phyloP scores from a whole-genome alignment of 2,888 invertebrate species.

The Lycaena phlaeas region DNA sequence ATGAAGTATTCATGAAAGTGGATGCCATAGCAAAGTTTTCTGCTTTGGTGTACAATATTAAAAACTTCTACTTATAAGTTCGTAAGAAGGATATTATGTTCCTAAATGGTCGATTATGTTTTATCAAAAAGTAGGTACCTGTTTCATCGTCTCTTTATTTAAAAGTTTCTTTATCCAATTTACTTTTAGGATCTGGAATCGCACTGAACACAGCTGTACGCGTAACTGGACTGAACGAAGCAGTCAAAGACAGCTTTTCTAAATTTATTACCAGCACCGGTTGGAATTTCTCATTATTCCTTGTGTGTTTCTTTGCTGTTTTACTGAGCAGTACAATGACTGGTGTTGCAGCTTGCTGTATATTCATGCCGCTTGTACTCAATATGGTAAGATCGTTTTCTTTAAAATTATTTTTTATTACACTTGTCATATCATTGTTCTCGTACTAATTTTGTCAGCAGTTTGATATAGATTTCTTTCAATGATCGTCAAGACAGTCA shows the following conservation, averaged over 20 bases:
- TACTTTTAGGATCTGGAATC: constrained; percentile 29
- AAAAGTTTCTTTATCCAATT: not conserved
- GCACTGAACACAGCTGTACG: constrained; percentile 22
- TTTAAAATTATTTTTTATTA: not conserved
- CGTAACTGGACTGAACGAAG: constrained; percentile 15
- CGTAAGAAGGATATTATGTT: no score
- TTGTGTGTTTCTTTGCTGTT: constrained; percentile 27
- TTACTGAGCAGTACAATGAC: constrained; percentile 33
- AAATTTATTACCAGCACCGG: constrained; percentile 18
- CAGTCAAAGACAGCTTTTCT: constrained; percentile 18
- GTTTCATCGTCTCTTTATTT: no score
- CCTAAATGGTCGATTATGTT: no score
- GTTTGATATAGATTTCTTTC: no score
- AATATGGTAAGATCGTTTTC: constrained; percentile 34
- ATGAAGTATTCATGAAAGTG: no score
- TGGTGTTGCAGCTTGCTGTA: constrained; percentile 28
- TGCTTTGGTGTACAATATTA: no score
- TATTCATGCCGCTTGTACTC: constrained; percentile 34
- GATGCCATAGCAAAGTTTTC: no score
- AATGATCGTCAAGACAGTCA: no score
- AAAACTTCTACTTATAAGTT: no score
- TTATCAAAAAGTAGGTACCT: no score
- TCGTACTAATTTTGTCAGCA: no score
- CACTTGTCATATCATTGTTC: not conserved
- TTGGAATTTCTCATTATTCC: constrained; percentile 25